Evolutionary conservation across 1,140 invertebrate species (phyloP).

Genomic region (Ladona fulva): DNA sequence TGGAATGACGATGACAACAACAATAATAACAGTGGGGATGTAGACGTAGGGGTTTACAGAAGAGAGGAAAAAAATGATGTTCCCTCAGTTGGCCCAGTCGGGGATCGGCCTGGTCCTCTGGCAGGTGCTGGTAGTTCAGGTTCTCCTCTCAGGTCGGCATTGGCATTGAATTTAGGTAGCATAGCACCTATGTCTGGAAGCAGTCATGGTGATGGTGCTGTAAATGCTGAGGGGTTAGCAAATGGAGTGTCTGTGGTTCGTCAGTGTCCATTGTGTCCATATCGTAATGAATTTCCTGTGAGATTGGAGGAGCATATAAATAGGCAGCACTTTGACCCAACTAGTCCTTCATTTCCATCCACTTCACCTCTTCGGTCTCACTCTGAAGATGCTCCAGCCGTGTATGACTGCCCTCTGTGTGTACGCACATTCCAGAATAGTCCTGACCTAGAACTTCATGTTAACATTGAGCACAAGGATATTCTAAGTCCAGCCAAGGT

Average conservation of each 20-base stretch:
- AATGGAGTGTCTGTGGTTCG: slow-evolving; percentile 15
- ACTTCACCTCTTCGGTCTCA: slow-evolving; percentile 24
- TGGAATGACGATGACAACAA: slow-evolving; percentile 42
- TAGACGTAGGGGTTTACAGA: not conserved
- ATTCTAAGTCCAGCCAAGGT: slow-evolving; percentile 48
- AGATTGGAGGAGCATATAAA: slow-evolving; percentile 79
- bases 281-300: slow-evolving; percentile 59
- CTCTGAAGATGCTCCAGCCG: slow-evolving; percentile 20
- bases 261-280: slow-evolving; percentile 71
- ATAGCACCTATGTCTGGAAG: slow-evolving; percentile 18
- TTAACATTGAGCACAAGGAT: slow-evolving; percentile 73
- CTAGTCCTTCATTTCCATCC: slow-evolving; percentile 57
- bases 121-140: slow-evolving; percentile 39
- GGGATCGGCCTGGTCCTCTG: slow-evolving; percentile 16
- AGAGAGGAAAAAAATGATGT: not conserved
- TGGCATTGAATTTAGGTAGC: slow-evolving; percentile 52
- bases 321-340: slow-evolving; percentile 69
- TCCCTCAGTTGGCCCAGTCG: not conserved
- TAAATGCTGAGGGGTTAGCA: not conserved
- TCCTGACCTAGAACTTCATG: slow-evolving; percentile 72
- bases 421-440: slow-evolving; percentile 58
- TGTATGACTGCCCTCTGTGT: slow-evolving; percentile 60
- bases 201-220: not conserved
- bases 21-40: slow-evolving; percentile 31
- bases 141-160: slow-evolving; percentile 50